Base-by-base conservation (phyloP, 2,113 vertebrate species). In the Oriolus oriolus region DNA sequence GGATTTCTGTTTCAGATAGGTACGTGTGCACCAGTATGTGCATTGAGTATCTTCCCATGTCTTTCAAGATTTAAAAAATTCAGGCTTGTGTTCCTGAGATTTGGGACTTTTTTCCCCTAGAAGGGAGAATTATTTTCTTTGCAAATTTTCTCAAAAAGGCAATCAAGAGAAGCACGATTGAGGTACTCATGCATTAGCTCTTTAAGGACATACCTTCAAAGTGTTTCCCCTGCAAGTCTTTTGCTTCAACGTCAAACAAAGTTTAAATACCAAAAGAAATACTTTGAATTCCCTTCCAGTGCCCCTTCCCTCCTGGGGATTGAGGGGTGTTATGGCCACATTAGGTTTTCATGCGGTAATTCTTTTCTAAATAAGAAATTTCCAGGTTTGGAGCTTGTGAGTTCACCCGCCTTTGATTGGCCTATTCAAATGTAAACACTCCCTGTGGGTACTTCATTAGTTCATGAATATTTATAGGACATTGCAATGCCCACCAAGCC, bases 371-470 rank as follows among this genome's bases (percentile, higher is more conserved):
- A 92, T 91, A 95, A 95, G 80, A 95, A 94, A 84, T 95, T 92
- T 97, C 94, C 95, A 95, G 95, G 78, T 97, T 90, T 94, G 78
- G 85, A 87, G 53, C 81, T 69, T 91, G 69, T 87, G 93, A 87
- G 74, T 88, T 92, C 95, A 94, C 63, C 53, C 9, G 22, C 82
- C 87, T 97, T 97, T 97, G 89, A 92, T 91, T 97, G 96, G 96
- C 80, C 87, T 95, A 69, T 96, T 97, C 96, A 97, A 97, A 96
- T 94, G 74, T 95, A 97, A 97, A 96, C 96, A 93, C 64, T 97
- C 94, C 90, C 84, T 89, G 83, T 94, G 94, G 93, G 78, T 92
- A 53, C 71, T 94, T 95, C 45, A 7, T 96, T 94, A 78, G 49
- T 49, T 89, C 74, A 89, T 97, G 88, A 96, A 96, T 97, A 97